Conservation (phyloP, 2,113 vertebrate species). For the Platysteira castanea region DNA sequence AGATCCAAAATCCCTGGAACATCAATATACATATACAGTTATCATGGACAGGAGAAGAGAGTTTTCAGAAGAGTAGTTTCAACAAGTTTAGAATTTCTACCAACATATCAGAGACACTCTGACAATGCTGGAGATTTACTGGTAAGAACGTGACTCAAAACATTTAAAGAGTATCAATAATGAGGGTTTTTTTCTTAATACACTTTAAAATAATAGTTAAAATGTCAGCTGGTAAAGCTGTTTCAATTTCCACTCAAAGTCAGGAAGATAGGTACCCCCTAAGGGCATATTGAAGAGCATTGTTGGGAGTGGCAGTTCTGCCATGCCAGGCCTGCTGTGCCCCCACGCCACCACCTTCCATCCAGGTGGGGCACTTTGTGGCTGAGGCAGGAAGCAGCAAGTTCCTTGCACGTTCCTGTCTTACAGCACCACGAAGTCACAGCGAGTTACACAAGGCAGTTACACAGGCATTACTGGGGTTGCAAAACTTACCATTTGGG, state of each 20-base stretch:
- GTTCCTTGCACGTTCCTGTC: background rate
- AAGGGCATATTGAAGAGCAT: background rate
- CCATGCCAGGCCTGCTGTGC: background rate
- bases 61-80: background rate
- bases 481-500: slow-evolving; percentile 77
- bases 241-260: background rate
- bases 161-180: background rate
- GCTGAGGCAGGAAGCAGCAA: background rate
- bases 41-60: background rate
- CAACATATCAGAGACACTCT: background rate
- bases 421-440: background rate
- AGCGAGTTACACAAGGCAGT: background rate
- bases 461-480: background rate
- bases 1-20: background rate
- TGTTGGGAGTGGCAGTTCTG: background rate
- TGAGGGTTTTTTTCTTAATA: background rate
- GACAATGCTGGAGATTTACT: background rate
- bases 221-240: background rate
- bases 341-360: background rate
- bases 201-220: background rate
- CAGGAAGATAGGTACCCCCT: background rate
- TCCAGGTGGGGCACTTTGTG: background rate
- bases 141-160: background rate
- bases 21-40: background rate
- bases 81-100: background rate